A percentile compares a stretch with the other conserved stretches of the same genome.
Conservation (phyloP, 2,797 vertebrate genomes). For the Notamacropus eugenii region DNA sequence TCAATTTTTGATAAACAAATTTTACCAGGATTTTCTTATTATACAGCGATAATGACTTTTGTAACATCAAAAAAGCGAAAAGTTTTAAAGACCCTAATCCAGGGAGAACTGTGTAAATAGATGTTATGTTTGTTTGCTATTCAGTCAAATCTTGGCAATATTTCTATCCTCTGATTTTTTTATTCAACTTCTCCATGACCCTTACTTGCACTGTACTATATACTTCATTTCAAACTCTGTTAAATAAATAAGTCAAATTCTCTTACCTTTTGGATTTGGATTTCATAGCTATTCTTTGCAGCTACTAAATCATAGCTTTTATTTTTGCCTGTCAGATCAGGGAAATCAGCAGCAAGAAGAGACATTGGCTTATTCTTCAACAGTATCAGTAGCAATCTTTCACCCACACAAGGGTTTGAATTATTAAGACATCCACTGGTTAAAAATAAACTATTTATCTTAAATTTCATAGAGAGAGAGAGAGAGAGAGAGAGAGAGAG, state of each 20-base stretch:
- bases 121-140: constrained; percentile 49
- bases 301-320: constrained; percentile 62
- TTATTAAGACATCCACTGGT: constrained; percentile 51
- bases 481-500: too few relatives aligned
- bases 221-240: constrained; percentile 71
- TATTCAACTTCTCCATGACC: constrained; percentile 39
- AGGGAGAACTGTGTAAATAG: not conserved
- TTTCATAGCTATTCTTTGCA: constrained; percentile 47
- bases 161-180: constrained; percentile 43
- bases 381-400: constrained; percentile 50
- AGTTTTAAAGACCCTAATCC: constrained; percentile 55
- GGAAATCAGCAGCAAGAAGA: constrained; percentile 52
- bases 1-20: constrained; percentile 15
- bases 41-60: constrained; percentile 36
- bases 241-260: constrained; percentile 67
- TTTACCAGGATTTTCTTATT: not conserved
- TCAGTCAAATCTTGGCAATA: constrained; percentile 60
- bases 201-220: constrained; percentile 66
- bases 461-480: not conserved
- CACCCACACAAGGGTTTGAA: constrained; percentile 52
- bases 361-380: constrained; percentile 4
- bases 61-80: constrained; percentile 5
- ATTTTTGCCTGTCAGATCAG: constrained; percentile 59
- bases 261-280: constrained; percentile 62
- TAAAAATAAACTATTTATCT: constrained; percentile 39